Base-by-base conservation (phyloP, 2,888 invertebrate species). In the Erpobdella octoculata region DNA sequence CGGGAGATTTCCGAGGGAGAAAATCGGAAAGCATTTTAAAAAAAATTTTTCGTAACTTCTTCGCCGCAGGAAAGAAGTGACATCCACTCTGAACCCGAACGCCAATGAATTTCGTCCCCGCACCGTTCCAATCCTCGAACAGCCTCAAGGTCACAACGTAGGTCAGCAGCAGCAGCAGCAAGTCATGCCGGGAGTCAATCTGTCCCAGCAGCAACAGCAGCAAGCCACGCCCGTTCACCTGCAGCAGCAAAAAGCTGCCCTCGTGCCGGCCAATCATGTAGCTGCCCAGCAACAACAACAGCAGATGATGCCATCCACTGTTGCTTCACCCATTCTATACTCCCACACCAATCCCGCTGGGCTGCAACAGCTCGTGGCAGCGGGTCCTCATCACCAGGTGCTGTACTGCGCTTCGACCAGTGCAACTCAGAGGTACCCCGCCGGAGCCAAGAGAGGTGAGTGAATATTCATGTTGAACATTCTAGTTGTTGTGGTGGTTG, bases 31-130 rank as follows among this genome's bases (percentile, higher is more conserved):
- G 21, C 21, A 21, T n/a, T 46, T 46, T n/a, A 5, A 46, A n/a
- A 5, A 1, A 3, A 46, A 46, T 46, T 46, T 3, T 5, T 46
- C 2, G 9, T 53, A 9, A 4, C 21, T 15, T 9, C 53, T 53
- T 53, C 6, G 18, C 28, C 28, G 21, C 8, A 53, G 53, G 53
- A 53, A 53, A 28, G 53, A 53, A 28, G 53, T 53, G 46, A 41
- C 36, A 21, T 68, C 21, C 31, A 68, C 48, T 15, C 37, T 69
- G 48, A 69, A 69, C 28, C 69, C 69, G 6, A 69, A 69, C 25
- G 69, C 69, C 58, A 31, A 69, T 33, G 69, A 69, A 37, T 69
- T 69, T 58, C 12, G 31, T 9, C 69, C 69, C 28, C 48, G 41
- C 53, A 67, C 21, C 15, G 41, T 46, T 35, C 25, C 67, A 31